Base-by-base conservation (phyloP, 2,113 vertebrate genomes). In the Okapia johnstoni region DNA sequence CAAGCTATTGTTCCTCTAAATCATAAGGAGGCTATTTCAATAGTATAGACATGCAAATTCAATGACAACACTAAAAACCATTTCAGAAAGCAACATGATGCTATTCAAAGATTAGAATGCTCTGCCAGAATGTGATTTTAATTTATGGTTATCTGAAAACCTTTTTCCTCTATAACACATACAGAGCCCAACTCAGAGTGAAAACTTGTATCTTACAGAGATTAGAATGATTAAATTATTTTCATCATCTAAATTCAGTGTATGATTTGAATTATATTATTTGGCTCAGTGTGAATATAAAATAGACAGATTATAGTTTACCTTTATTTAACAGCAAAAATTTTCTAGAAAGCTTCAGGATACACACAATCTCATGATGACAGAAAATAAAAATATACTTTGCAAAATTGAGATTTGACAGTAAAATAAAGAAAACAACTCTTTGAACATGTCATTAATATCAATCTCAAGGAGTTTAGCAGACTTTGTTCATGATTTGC, bases 151-250 rank as follows among this genome's bases (percentile, higher is more conserved):
- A 55, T 57, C 54, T 77, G 46, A 90, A 85, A 10, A 85, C 73
- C 73, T 84, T 87, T 73, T 55, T 60, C 30, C 58, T 81, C 36
- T 6, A 7, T 84, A 46, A 84, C 33, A n/a, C 15, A 55, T 19
- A 15, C 23, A 90, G 6, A 86, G 36, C 6, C 30, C 2, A 70
- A 16, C 28, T 95, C 19, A n/a, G 7, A 40, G 48, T n/a, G 25
- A 90, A 61, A 93, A 90, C 17, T 92, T 88, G 17, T 80, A 46
- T 77, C 84, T 88, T 70, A 81, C 23, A 81, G 43, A 40, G 36
- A 90, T 83, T 93, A 50, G 43, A 92, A 93, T 43, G 50, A 58
- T 25, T 91, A 88, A 90, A 46, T 90, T 92, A 89, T 93, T 95
- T 58, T 84, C 85, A 57, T 40, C 76, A 7, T 66, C 54, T 85